Conservation (phyloP, 2,888 invertebrate genomes). For the Apamea epomidion region DNA sequence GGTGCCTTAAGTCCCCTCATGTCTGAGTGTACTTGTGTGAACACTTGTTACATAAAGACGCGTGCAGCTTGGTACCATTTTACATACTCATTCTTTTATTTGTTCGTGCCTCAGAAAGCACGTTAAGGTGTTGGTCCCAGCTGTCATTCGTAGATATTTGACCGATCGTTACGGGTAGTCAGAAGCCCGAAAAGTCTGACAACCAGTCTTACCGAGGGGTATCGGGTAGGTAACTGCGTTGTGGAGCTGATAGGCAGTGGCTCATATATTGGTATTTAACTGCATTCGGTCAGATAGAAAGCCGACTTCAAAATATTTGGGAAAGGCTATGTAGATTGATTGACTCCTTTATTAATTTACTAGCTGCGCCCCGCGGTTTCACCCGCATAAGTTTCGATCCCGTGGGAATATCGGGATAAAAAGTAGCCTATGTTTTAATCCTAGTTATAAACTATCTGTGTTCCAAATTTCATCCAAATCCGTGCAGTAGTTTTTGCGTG, state of each 20-base stretch:
- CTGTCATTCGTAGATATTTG: background rate
- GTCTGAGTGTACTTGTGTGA: slow-evolving; percentile 9
- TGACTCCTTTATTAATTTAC: background rate
- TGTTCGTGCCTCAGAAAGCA: background rate
- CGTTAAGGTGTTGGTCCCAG: background rate
- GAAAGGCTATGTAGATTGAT: background rate
- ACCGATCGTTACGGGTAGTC: background rate
- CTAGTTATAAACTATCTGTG: too few relatives aligned
- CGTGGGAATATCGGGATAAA: too few relatives aligned
- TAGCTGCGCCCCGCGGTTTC: too few relatives aligned
- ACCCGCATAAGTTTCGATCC: too few relatives aligned
- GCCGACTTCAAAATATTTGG: background rate
- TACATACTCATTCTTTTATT: background rate
- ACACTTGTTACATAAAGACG: background rate
- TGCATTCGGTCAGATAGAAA: background rate
- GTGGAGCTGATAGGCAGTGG: background rate
- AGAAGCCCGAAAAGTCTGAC: background rate
- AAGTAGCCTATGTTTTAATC: too few relatives aligned
- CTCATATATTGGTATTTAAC: background rate
- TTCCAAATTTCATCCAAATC: too few relatives aligned
- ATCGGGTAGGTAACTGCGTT: background rate
- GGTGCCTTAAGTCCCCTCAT: background rate
- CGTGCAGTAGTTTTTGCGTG: too few relatives aligned
- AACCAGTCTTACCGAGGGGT: background rate
- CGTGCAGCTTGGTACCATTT: background rate